Evolutionary conservation across 2,113 vertebrate genomes (phyloP), one percentile per base, ranked within the genome.

Genomic region (Pluvianellus socialis): DNA sequence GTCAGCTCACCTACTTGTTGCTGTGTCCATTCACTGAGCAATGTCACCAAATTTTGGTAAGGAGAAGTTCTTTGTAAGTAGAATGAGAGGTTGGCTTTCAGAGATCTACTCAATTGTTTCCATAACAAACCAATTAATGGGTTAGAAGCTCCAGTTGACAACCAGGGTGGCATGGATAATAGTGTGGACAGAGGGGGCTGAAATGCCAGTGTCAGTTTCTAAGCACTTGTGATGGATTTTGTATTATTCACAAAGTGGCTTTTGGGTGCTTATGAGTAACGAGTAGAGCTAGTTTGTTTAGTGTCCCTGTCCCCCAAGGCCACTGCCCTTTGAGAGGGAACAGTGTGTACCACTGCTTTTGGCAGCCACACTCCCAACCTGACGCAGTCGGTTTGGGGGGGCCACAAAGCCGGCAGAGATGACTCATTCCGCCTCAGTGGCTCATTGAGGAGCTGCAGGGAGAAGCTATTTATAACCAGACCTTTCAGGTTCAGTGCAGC

Each of bases 401-500:
- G 91, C 71, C 86, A 91, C 1, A 9, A 79, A 91, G 90, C 91
- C 19, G 49, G 79, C 95, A 95, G 95, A 82, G 95, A 95, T 97
- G 97, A 97, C 94, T 97, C 97, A 96, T 95, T 97, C 95, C 88
- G 65, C 96, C 88, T 96, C 97, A 97, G 83, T 95, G 97, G 91
- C 95, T 97, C 94, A 58, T 77, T 94, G 82, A 94, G 96, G 95
- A 97, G 97, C 96, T 97, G 95, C 96, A 94, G 96, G 95, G 95
- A 96, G 63, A 97, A 95, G 73, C 86, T 97, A 97, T 97, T 97
- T 97, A 95, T 97, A 97, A 96, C 76, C 75, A 96, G 95, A 93
- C 92, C 96, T 97, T 97, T 97, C 96, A 97, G 96, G 97, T 97
- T 97, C 94, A 92, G 84, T 76, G 93, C 96, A 96, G 85, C 90